A percentile compares a stretch with the other conserved stretches of the same genome.
Evolutionary conservation across 2,797 vertebrate species (phyloP).

Genomic region (Thamnophis elegans): DNA sequence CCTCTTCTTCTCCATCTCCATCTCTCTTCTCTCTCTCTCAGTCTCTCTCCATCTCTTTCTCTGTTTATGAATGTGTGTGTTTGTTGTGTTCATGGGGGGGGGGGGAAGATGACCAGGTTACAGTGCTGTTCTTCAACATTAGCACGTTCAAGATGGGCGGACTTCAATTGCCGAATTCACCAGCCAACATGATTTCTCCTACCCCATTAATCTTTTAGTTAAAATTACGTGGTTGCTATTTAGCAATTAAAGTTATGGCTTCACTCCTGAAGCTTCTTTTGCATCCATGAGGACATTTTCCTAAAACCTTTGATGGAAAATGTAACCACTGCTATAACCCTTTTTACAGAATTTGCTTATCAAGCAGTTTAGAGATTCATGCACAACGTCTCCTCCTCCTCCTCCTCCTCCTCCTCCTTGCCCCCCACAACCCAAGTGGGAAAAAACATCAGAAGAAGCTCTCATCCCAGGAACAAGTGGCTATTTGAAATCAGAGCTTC

Average conservation of each 20-base stretch:
- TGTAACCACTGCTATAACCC: not conserved
- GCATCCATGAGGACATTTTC: not conserved
- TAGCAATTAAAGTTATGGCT: not conserved
- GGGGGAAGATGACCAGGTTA: not conserved
- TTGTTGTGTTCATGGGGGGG: too few relatives aligned
- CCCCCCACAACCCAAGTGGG: not conserved
- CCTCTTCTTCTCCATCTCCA: too few relatives aligned
- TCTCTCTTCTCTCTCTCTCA: not conserved
- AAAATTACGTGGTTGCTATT: not conserved
- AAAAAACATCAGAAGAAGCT: not conserved
- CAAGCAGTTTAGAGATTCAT: not conserved
- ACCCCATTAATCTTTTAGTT: not conserved
- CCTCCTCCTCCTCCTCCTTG: too few relatives aligned
- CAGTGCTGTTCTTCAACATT: not conserved
- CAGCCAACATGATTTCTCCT: too few relatives aligned
- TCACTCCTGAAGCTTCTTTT: not conserved
- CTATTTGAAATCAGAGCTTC: not conserved
- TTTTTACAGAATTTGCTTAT: not conserved
- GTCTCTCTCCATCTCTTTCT: not conserved
- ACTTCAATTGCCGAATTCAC: not conserved
- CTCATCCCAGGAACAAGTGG: not conserved
- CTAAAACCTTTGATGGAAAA: not conserved
- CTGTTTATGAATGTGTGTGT: too few relatives aligned
- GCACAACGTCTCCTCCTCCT: not conserved
- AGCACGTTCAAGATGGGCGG: not conserved